Conservation (phyloP, 2,113 vertebrate species). For the Cyphomyrus plagiostoma region DNA sequence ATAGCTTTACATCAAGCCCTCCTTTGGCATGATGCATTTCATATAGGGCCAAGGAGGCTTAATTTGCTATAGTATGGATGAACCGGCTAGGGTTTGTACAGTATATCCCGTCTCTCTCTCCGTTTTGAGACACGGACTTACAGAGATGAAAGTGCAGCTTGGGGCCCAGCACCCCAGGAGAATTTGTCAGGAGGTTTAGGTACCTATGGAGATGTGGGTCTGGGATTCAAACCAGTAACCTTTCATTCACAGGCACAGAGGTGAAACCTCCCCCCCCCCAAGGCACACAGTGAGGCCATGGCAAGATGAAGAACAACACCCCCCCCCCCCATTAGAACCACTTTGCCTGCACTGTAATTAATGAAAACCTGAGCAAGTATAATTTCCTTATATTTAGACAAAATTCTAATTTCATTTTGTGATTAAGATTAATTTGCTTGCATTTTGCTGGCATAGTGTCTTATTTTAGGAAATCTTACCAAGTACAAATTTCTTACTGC, state of each 20-base stretch:
- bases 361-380: too few relatives aligned
- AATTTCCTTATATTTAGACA: too few relatives aligned
- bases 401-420: too few relatives aligned
- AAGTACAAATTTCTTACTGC: too few relatives aligned
- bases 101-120: not conserved
- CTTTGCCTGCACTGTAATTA: not conserved
- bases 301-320: not conserved
- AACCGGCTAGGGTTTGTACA: not conserved
- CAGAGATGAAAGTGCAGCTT: not conserved
- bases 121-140: not conserved
- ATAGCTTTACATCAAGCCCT: not conserved
- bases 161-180: not conserved
- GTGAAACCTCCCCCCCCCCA: too few relatives aligned
- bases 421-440: too few relatives aligned
- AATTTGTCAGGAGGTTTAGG: not conserved
- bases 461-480: too few relatives aligned
- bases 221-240: not conserved
- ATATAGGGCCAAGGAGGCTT: not conserved
- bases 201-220: not conserved
- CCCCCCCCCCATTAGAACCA: not conserved
- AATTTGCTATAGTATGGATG: not conserved
- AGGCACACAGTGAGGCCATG: not conserved
- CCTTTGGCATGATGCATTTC: not conserved
- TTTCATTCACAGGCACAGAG: not conserved
- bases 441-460: too few relatives aligned